A percentile compares a stretch with the other conserved stretches of the same genome.
Conservation (phyloP, 2,113 vertebrate genomes). For the Rutilus rutilus region DNA sequence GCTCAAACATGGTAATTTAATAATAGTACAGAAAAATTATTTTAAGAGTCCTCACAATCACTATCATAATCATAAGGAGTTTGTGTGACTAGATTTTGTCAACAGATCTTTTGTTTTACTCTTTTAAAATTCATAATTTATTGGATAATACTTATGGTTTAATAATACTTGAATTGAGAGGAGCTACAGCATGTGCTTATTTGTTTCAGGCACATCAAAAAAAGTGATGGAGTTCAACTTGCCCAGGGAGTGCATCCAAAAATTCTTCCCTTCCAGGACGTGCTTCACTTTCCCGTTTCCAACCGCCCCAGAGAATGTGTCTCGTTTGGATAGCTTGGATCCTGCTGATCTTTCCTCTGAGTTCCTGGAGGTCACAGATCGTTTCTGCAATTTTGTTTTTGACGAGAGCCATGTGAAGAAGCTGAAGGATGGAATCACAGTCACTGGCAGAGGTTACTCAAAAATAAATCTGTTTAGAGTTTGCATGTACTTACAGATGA, state of each 20-base stretch:
- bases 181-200: background rate
- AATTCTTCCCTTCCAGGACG: conserved; percentile 61
- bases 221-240: conserved; percentile 51
- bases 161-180: background rate
- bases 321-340: conserved; percentile 52
- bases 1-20: conserved; percentile 59
- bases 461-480: background rate
- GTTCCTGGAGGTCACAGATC: conserved; percentile 45
- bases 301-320: conserved; percentile 40
- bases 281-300: conserved; percentile 61
- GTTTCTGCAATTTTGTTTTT: conserved; percentile 61
- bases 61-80: background rate
- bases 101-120: too few species aligned
- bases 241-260: conserved; percentile 60
- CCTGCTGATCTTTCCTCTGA: conserved; percentile 40
- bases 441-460: conserved; percentile 62
- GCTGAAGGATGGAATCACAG: conserved; percentile 51
- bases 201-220: conserved; percentile 2
- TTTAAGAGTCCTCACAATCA: background rate
- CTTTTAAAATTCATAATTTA: too few species aligned
- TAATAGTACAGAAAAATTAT: background rate
- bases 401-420: conserved; percentile 47
- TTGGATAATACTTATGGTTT: too few species aligned
- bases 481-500: background rate
- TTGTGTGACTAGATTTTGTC: background rate